Evolutionary conservation across 1,140 invertebrate genomes (phyloP), one percentile per base, ranked within the genome.

Genomic region (Triops longicaudatus): DNA sequence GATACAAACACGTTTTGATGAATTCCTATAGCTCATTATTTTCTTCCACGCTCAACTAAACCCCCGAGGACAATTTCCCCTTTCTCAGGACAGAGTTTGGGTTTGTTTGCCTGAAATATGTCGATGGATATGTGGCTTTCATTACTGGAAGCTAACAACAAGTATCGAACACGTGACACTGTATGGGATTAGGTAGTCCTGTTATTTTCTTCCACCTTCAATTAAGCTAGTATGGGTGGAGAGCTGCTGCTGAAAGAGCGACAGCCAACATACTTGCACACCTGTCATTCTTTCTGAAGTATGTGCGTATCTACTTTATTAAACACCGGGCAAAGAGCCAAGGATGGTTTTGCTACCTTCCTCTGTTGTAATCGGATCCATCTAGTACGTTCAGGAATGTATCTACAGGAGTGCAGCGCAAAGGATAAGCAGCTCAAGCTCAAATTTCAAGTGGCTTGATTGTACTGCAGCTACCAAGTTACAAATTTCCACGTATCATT

Each of bases 301-400:
- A n/a, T 63, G 10, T 63, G 22, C 50, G 50, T 22, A 63, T 63
- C 50, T 63, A 63, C 22, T 63, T 63, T 22, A 63, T 63, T 63
- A 63, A 63, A 63, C 50, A 22, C 22, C 14, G 17, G n/a, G 50
- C 50, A 22, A 63, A 2, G 6, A 63, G 50, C 50, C 50, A 22
- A 63, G 31, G 31, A 37, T 37, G 31, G 31, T 37, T 37, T 37
- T 37, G 31, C 31, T 37, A 37, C 2, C 50, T n/a, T 63, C 50
- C 17, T 63, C 14, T n/a, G n/a, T 22, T 17, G 50, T 17, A n/a
- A 63, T 63, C 50, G 3, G n/a, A n/a, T 63, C 14, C 50, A 63
- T 63, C 50, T 63, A 63, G n/a, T 63, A 63, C 50, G 50, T 63
- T 63, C 50, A 63, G 50, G 50, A n/a, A 63, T 63, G 50, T 22